phyloP scores from a whole-genome alignment of 2,797 vertebrate species.

The Chelidonichthys spinosus region DNA sequence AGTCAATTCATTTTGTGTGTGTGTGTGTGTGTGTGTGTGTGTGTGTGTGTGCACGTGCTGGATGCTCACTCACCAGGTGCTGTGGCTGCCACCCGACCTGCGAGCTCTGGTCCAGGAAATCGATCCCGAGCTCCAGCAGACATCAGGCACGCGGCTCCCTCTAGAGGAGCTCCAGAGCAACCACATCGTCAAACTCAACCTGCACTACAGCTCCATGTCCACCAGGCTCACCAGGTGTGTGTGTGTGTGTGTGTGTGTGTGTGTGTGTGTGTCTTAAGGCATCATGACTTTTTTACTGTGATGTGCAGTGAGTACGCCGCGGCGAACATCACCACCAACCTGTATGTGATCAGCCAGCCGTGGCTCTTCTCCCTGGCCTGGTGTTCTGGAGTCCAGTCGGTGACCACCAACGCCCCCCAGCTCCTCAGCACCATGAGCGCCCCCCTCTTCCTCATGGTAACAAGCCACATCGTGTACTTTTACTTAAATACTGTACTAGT shows the following conservation, averaged over 20 bases:
- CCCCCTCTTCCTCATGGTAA: slow-evolving; percentile 93
- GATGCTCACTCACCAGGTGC: slow-evolving; percentile 75
- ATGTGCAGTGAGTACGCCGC: slow-evolving; percentile 80
- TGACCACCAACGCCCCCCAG: slow-evolving; percentile 90
- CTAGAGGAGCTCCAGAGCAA: slow-evolving; percentile 80
- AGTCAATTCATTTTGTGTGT: neutral
- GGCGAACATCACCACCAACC: slow-evolving; percentile 90
- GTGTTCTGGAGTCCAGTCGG: slow-evolving; percentile 90
- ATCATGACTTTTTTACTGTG: accelerated
- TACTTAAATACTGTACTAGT: no score
- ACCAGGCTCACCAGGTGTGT: slow-evolving; percentile 80
- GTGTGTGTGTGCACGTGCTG: neutral
- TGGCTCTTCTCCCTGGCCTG: slow-evolving; percentile 96
- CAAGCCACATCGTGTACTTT: neutral
- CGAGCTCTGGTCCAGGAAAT: slow-evolving; percentile 80
- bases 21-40: neutral
- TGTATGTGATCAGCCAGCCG: slow-evolving; percentile 91
- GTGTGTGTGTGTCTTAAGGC: neutral
- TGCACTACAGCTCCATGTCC: slow-evolving; percentile 88
- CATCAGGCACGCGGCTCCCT: slow-evolving; percentile 73
- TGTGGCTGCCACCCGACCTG: slow-evolving; percentile 85
- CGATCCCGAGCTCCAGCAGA: slow-evolving; percentile 87
- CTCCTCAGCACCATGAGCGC: slow-evolving; percentile 77
- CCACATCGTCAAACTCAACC: slow-evolving; percentile 86
- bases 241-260: neutral